phyloP scores from a whole-genome alignment of 2,797 vertebrate species.

The Peromyscus attwateri region DNA sequence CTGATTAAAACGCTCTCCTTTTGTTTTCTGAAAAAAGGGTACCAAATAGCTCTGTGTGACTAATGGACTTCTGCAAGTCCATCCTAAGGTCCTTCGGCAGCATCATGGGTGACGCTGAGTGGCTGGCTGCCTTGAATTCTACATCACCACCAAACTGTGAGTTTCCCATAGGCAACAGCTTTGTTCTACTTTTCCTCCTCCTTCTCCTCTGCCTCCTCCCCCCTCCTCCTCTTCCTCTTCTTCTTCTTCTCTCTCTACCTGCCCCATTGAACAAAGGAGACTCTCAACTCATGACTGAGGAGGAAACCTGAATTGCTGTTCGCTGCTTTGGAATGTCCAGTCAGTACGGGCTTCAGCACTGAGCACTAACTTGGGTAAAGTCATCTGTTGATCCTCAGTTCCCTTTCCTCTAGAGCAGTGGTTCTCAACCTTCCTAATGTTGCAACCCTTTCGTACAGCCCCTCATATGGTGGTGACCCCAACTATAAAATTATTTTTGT shows the following conservation, averaged over 20 bases:
- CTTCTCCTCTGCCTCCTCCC: too few species aligned
- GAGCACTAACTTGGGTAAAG: slow-evolving; percentile 40
- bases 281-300: background rate
- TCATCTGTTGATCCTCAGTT: slow-evolving; percentile 24
- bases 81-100: background rate
- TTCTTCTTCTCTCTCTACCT: background rate
- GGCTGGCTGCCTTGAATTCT: background rate
- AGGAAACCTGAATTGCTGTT: slow-evolving; percentile 20
- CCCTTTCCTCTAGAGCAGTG: slow-evolving; percentile 61
- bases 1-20: background rate
- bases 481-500: background rate
- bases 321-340: slow-evolving; percentile 47
- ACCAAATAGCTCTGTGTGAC: background rate
- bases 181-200: background rate
- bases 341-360: slow-evolving; percentile 37
- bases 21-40: slow-evolving; percentile 6
- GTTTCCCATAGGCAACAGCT: background rate
- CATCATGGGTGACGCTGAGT: background rate
- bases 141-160: background rate
- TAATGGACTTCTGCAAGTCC: background rate
- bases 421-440: background rate
- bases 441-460: background rate
- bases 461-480: background rate
- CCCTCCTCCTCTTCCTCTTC: background rate
- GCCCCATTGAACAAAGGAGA: background rate